A percentile compares a stretch with the other conserved stretches of the same genome.
phyloP scores from a whole-genome alignment of 2,888 invertebrate genomes.

The Macaria liturata region DNA sequence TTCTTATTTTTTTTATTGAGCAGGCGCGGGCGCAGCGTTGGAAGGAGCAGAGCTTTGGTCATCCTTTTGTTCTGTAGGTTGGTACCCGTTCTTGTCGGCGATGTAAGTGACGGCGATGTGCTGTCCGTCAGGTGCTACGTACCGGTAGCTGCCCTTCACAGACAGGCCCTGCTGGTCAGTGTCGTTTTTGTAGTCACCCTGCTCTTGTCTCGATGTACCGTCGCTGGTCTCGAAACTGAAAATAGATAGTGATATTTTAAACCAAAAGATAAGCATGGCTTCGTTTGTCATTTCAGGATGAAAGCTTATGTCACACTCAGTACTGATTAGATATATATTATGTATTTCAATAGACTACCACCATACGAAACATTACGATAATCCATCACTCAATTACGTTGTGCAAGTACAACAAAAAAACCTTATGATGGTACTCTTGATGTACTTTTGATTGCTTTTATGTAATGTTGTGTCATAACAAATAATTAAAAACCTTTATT shows the following conservation, averaged over 20 bases:
- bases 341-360: too few relatives aligned
- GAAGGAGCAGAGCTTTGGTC: constrained; percentile 27
- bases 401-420: too few relatives aligned
- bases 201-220: constrained; percentile 85
- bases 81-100: constrained; percentile 86
- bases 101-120: constrained; percentile 84
- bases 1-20: constrained; percentile 3
- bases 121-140: constrained; percentile 85
- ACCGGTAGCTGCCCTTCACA: constrained; percentile 85
- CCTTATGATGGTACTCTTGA: too few relatives aligned
- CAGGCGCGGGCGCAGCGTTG: constrained; percentile 6
- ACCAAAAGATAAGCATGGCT: too few relatives aligned
- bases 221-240: constrained; percentile 86
- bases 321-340: too few relatives aligned
- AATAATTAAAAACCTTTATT: too few relatives aligned
- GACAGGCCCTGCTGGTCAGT: constrained; percentile 85
- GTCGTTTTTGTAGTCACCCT: constrained; percentile 85
- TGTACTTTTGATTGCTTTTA: too few relatives aligned
- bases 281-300: too few relatives aligned
- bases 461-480: too few relatives aligned
- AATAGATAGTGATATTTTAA: not conserved
- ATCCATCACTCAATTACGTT: too few relatives aligned
- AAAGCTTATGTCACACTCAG: too few relatives aligned
- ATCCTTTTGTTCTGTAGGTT: constrained; percentile 65
- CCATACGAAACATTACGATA: too few relatives aligned